phyloP scores from a whole-genome alignment of 2,113 vertebrate genomes.

The Xenopus borealis region DNA sequence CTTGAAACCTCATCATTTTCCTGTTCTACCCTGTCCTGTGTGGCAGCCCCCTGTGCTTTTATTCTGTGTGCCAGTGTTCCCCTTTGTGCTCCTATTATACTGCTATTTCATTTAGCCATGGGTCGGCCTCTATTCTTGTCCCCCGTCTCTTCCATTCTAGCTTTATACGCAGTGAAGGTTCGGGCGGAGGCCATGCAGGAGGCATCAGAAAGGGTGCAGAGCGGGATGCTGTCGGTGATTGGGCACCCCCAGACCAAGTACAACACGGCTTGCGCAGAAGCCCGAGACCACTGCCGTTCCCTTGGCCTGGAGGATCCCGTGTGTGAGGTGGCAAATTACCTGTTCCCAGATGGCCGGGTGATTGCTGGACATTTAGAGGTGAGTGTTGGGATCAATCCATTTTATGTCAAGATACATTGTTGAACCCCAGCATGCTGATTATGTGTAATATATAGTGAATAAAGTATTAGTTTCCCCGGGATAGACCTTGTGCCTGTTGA shows the following conservation, averaged over 20 bases:
- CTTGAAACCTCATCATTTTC: too few relatives aligned
- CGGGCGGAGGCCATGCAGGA: slow-evolving; percentile 91
- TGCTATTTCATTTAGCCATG: too few relatives aligned
- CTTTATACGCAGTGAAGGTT: slow-evolving; percentile 83
- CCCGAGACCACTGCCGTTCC: slow-evolving; percentile 77
- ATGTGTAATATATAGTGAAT: too few relatives aligned
- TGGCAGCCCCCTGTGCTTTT: too few relatives aligned
- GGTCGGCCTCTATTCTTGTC: too few relatives aligned
- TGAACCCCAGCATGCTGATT: too few relatives aligned
- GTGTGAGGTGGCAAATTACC: slow-evolving; percentile 83
- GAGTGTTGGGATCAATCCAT: slow-evolving; percentile 15
- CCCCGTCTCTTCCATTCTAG: slow-evolving; percentile 54
- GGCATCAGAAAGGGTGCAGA: slow-evolving; percentile 75
- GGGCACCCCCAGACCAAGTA: slow-evolving; percentile 74
- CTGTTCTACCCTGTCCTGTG: too few relatives aligned
- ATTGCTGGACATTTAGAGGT: slow-evolving; percentile 90
- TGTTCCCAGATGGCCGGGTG: slow-evolving; percentile 90
- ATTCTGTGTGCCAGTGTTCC: too few relatives aligned
- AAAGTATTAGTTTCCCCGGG: too few relatives aligned
- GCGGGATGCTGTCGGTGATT: slow-evolving; percentile 88
- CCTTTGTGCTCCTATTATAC: too few relatives aligned
- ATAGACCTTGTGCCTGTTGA: too few relatives aligned
- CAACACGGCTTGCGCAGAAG: slow-evolving; percentile 75
- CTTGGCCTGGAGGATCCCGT: slow-evolving; percentile 77
- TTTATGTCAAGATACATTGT: too few relatives aligned